Conservation (phyloP, 2,113 vertebrate genomes). For the Thinocorus orbignyianus region DNA sequence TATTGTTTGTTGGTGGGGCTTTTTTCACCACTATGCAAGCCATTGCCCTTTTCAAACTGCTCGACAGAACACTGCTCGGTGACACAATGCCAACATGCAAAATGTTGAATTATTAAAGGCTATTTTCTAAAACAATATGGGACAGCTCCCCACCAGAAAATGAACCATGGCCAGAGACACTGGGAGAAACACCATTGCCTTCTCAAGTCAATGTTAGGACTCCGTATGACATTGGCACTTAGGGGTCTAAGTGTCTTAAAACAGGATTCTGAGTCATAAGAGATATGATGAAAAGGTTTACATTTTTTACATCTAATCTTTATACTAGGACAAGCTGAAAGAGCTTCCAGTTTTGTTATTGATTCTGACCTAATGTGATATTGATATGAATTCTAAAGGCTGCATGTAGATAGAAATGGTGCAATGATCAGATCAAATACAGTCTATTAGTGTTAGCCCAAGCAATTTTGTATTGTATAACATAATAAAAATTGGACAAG, state of each 20-base stretch:
- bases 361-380: slow-evolving; percentile 26
- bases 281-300: not conserved
- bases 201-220: not conserved
- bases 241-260: not conserved
- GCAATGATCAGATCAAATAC: slow-evolving; percentile 9
- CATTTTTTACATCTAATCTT: not conserved
- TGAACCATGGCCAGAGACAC: not conserved
- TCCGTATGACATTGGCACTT: not conserved
- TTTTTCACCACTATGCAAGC: not conserved
- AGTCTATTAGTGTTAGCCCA: not conserved
- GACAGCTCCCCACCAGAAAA: not conserved
- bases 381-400: slow-evolving; percentile 20
- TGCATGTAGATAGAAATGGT: not conserved
- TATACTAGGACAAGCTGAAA: not conserved
- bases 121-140: not conserved
- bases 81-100: not conserved
- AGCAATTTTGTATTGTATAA: slow-evolving; percentile 37
- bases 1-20: not conserved
- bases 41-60: slow-evolving; percentile 51
- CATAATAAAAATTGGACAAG: slow-evolving; percentile 2
- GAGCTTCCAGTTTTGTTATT: not conserved
- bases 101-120: slow-evolving; percentile 7
- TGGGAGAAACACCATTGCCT: not conserved
- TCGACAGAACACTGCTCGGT: not conserved
- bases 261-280: not conserved